Base-by-base conservation (phyloP, 2,113 vertebrate species). In the Forbesichthys papilliferus region DNA sequence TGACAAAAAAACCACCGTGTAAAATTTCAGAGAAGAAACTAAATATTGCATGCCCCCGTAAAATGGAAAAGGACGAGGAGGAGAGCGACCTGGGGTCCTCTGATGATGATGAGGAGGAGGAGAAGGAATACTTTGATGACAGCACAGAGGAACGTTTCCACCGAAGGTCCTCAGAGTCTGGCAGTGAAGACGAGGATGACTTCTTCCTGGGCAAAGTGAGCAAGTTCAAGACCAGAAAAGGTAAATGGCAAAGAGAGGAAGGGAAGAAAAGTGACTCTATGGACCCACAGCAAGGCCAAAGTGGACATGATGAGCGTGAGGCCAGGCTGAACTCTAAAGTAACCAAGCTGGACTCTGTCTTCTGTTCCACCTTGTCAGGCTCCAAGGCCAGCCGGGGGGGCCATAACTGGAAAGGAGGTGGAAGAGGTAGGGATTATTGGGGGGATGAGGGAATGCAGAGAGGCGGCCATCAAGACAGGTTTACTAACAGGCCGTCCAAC, bases 141-240 rank as follows among this genome's bases (percentile, higher is more conserved):
- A 99, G 98, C 83, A 99, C 98, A 4, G 97, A 99, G 74, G 97
- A 99, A 69, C 95, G 98, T 4, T 99, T 98, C 90, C 93, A 84
- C 71, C 96, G 95, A 64, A 95, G 96, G 68, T 94, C 96, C 0
- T 96, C 96, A 33, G 75, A 92, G 69, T 96, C 96, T 9, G 96
- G 96, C 61, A 93, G 91, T 67, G 94, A 95, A 0, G 71, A 74
- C 0, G 90, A 93, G 0, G 83, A 96, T 47, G 95, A 96, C 80
- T 99, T 99, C 88, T 99, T 99, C 65, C 86, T 98, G 49, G 96
- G 95, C 9, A 99, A 96, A 93, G 93, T 95, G 6, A 95, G 86
- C 79, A 93, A 90, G 83, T 95, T 89, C 54, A 95, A 94, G 78
- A 98, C 93, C 77, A 90, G 88, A 79, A 92, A 83, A 79, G 82